Base-by-base conservation (phyloP, 1,140 invertebrate genomes). In the Wiebesia pumilae region DNA sequence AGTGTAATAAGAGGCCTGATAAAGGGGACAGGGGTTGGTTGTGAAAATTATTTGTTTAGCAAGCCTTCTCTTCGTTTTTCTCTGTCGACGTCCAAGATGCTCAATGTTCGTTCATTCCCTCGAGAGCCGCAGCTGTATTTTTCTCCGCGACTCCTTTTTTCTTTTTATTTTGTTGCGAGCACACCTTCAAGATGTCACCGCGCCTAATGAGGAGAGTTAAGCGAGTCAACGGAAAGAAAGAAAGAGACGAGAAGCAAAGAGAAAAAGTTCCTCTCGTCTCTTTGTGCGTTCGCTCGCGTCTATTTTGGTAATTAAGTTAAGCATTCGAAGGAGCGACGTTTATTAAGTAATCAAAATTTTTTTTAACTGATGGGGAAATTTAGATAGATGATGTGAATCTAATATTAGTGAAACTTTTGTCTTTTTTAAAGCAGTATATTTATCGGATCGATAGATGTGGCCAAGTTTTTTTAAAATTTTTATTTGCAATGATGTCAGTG, bases 161-260 rank as follows among this genome's bases (percentile, higher is more conserved):
- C 89, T 89, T 90, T 89, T 89, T 90, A 88, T 90, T 80, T 43
- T 87, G 87, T 81, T 88, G 86, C 88, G 88, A 80, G 54, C 43
- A 67, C 87, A 86, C 88, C 91, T 91, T 93, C 91, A 92, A 92
- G 91, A 92, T 93, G 93, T 93, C 93, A 93, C 88, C 91, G 90
- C 84, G 88, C 89, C 89, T 92, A 92, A 91, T 91, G 90, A 93
- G 90, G 88, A 87, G 90, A 91, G 90, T 91, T 89, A 90, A 92
- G 90, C 88, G 81, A 84, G 81, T 89, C 91, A 89, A 84, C 71
- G 78, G 88, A 88, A 88, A 69, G 81, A 89, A 85, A 77, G 82
- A 89, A 47, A 7, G 54, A 47, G 40, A 77, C 84, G 62, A 67
- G 67, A 9, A 43, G 71, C 16, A 75, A 43, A 43, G 24, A 43